phyloP scores from a whole-genome alignment of 2,888 invertebrate species.

The Sialis lutaria region DNA sequence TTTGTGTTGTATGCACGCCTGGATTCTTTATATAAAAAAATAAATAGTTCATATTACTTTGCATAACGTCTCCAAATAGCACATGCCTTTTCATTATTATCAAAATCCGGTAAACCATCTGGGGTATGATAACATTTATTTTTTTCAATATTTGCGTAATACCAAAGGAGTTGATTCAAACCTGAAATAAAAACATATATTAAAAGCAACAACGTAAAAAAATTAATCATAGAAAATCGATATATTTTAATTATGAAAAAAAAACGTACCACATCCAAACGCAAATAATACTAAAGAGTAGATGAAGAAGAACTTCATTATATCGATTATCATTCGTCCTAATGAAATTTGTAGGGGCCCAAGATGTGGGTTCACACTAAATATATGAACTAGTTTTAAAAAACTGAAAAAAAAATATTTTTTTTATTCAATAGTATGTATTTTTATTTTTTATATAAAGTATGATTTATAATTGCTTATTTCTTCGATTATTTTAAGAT shows the following conservation, averaged over 20 bases:
- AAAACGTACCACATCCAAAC: slow-evolving; percentile 74
- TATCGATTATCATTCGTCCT: slow-evolving; percentile 86
- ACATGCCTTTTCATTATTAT: slow-evolving; percentile 66
- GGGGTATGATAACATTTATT: slow-evolving; percentile 66
- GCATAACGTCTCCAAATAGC: slow-evolving; percentile 78
- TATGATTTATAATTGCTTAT: background rate
- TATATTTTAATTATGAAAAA: background rate
- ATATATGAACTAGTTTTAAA: slow-evolving; percentile 88
- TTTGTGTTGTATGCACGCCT: too few relatives aligned
- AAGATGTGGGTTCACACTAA: slow-evolving; percentile 90
- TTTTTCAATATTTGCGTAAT: slow-evolving; percentile 79
- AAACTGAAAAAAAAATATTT: slow-evolving; percentile 38
- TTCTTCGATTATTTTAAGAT: background rate
- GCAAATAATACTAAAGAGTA: slow-evolving; percentile 85
- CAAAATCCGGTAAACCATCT: slow-evolving; percentile 64
- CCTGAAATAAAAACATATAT: slow-evolving; percentile 31
- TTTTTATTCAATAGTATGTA: background rate
- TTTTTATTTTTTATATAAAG: background rate
- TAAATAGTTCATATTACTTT: slow-evolving; percentile 38
- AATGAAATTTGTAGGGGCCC: slow-evolving; percentile 88
- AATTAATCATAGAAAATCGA: background rate
- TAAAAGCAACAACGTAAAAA: background rate
- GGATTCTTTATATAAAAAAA: too few relatives aligned
- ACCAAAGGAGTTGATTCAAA: slow-evolving; percentile 82
- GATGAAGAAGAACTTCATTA: slow-evolving; percentile 91